phyloP scores from a whole-genome alignment of 2,888 invertebrate genomes.

The Trachelus troglodyta region DNA sequence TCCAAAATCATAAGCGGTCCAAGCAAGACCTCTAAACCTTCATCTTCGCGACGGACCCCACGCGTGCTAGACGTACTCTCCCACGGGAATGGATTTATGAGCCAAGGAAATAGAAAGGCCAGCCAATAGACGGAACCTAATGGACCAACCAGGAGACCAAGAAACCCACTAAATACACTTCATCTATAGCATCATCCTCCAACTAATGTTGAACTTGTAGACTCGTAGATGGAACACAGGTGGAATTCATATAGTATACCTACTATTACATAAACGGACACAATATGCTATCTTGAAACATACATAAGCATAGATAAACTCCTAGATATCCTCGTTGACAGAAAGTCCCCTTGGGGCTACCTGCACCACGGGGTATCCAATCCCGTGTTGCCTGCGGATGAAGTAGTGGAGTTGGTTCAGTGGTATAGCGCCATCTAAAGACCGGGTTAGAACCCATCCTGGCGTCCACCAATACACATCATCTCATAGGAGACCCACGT shows the following conservation, averaged over 20 bases:
- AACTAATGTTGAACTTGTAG: too few species aligned
- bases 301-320: slow-evolving; percentile 11
- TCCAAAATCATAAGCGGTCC: too few species aligned
- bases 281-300: slow-evolving; percentile 3
- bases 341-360: slow-evolving; percentile 49
- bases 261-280: slow-evolving; percentile 15
- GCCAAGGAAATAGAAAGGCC: slow-evolving; percentile 15
- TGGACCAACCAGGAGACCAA: not conserved
- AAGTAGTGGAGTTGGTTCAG: not conserved
- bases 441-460: too few species aligned
- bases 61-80: slow-evolving; percentile 51
- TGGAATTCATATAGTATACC: slow-evolving; percentile 13
- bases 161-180: too few species aligned
- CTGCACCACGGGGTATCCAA: slow-evolving; percentile 48
- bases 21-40: slow-evolving; percentile 40
- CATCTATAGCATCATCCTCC: too few species aligned
- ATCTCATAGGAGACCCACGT: too few species aligned
- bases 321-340: slow-evolving; percentile 38
- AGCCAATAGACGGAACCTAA: not conserved
- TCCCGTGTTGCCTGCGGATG: slow-evolving; percentile 32
- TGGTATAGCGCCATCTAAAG: too few species aligned
- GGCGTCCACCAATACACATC: too few species aligned
- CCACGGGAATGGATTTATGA: slow-evolving; percentile 50
- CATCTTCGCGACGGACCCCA: slow-evolving; percentile 54
- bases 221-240: slow-evolving; percentile 8